Evolutionary conservation across 2,113 vertebrate genomes (phyloP).

Genomic region (Lepisosteus osseus): DNA sequence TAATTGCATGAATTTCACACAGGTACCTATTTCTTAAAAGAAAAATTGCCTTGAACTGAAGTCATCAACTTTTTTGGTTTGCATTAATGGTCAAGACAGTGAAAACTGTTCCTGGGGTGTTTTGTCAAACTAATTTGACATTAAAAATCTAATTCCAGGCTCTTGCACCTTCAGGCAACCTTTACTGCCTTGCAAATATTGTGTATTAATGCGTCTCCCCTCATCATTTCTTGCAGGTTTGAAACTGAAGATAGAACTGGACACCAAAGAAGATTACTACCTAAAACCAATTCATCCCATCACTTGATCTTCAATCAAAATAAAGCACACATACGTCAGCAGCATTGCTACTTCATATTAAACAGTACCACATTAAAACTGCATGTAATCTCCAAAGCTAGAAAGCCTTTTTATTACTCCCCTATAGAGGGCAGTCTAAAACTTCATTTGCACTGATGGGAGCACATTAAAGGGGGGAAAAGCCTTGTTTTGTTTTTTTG

Average conservation of each 20-base stretch:
- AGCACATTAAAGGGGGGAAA: too few species aligned
- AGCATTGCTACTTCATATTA: too few species aligned
- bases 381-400: background rate
- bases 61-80: too few species aligned
- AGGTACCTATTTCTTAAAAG: too few species aligned
- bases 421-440: slow-evolving; percentile 34
- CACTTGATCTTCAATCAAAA: slow-evolving; percentile 10
- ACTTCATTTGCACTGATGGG: background rate
- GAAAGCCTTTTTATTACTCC: background rate
- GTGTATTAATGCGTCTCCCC: background rate
- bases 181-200: background rate
- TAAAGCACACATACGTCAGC: background rate
- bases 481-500: too few species aligned
- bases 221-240: slow-evolving; percentile 17
- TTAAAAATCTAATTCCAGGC: too few species aligned
- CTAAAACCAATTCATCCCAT: slow-evolving; percentile 18
- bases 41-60: too few species aligned
- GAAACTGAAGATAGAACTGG: slow-evolving; percentile 27
- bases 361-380: background rate
- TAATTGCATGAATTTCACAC: too few species aligned
- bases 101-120: too few species aligned
- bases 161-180: background rate
- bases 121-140: too few species aligned
- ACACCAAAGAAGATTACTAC: slow-evolving; percentile 42
- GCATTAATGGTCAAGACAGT: background rate